A percentile compares a stretch with the other conserved stretches of the same genome.
Evolutionary conservation across 2,113 vertebrate genomes (phyloP).

Genomic region (Plecturocebus donacophilus): DNA sequence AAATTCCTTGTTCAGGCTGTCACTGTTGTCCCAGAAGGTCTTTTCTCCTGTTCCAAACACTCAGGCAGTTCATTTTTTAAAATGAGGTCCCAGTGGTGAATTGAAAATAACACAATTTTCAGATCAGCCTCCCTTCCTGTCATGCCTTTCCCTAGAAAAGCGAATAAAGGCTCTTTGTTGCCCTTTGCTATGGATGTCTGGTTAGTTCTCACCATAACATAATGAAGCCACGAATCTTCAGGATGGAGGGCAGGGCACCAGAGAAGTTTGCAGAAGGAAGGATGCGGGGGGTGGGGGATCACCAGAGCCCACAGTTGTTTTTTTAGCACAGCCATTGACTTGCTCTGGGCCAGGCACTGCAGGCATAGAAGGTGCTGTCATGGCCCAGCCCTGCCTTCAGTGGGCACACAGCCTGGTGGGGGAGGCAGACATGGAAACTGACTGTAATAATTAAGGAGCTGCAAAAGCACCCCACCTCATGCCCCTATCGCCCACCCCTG

Average conservation of each 20-base stretch:
- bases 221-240: not conserved
- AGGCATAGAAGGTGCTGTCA: not conserved
- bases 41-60: not conserved
- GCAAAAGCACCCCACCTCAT: fast-evolving
- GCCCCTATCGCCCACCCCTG: fast-evolving
- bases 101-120: constrained; percentile 32
- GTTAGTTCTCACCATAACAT: not conserved
- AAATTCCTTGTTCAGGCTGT: not conserved
- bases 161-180: not conserved
- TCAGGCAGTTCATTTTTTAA: not conserved
- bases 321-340: not conserved
- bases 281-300: too few relatives aligned
- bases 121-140: not conserved
- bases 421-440: not conserved
- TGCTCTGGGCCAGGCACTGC: not conserved
- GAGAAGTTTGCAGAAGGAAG: not conserved
- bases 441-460: too few relatives aligned
- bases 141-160: not conserved
- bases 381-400: not conserved
- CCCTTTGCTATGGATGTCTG: not conserved
- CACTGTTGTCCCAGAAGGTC: not conserved
- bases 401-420: fast-evolving
- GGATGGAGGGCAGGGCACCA: not conserved
- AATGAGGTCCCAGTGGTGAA: not conserved
- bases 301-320: not conserved